Conservation (phyloP, 2,113 vertebrate species). For the Campylomormyrus tamandua region DNA sequence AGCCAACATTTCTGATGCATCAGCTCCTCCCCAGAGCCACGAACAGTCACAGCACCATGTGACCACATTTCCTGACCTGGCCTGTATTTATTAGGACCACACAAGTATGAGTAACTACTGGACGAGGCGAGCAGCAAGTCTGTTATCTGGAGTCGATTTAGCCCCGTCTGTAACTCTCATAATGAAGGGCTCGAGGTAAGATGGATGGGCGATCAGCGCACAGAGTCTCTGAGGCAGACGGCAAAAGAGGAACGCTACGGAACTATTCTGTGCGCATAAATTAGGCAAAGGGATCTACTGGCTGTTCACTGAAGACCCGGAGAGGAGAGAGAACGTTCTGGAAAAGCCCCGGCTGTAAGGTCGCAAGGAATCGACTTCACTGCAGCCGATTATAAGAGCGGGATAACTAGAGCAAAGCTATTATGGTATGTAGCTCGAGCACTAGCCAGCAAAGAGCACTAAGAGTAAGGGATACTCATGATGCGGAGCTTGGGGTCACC, state of each 20-base stretch:
- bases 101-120: not conserved
- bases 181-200: not conserved
- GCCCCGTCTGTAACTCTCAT: not conserved
- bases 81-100: not conserved
- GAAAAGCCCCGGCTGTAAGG: not conserved
- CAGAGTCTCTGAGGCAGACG: not conserved
- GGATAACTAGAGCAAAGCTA: not conserved
- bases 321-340: not conserved
- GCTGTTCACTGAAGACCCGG: not conserved
- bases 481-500: not conserved
- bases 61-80: not conserved
- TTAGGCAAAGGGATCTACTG: not conserved
- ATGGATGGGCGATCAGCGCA: not conserved
- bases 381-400: not conserved
- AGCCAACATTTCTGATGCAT: not conserved
- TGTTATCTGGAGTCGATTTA: slow-evolving; percentile 1
- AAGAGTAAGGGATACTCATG: not conserved
- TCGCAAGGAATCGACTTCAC: not conserved
- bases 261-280: not conserved
- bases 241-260: not conserved
- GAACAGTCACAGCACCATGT: not conserved
- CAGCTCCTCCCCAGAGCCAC: not conserved
- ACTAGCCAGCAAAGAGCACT: not conserved
- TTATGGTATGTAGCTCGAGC: not conserved
- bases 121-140: not conserved